Base-by-base conservation (phyloP, 2,113 vertebrate species). In the Planiliza haematocheilus region DNA sequence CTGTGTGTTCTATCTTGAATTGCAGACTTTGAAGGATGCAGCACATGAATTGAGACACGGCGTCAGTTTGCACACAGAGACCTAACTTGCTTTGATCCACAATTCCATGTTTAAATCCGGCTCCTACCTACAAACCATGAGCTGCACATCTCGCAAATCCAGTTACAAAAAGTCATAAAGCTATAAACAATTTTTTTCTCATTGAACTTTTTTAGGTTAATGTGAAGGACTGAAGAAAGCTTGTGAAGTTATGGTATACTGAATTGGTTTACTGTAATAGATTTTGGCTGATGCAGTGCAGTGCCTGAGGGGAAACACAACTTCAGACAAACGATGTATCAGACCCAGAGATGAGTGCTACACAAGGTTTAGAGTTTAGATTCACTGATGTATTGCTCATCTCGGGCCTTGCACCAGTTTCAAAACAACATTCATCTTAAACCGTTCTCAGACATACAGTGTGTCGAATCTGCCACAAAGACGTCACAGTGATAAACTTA, bases 301-400 rank as follows among this genome's bases (percentile, higher is more conserved):
- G 24, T 7, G 70, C 68, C 86, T 71, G 74, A 81, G 59, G 63
- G 77, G 24, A 24, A 61, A 68, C 57, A 73, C 70, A 70, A 78
- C 61, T 82, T 82, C 62, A 77, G 64, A 79, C 69, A 85, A 78
- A 83, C 80, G 61, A 86, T 79, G 62, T 30, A 73, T 80, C 56
- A 80, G 73, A 67, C 58, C 43, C 48, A 21, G 60, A 82, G 59
- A 74, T 70, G 67, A 82, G 75, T 72, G 58, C 62, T 65, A 7
- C 52, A 63, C 69, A 61, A 70, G 57, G 46, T 67, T 70, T 58
- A 52, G n/a, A 81, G 61, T 82, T 76, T 18, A 45, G 48, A 71
- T 78, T 52, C 18, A 48, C 59, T 86, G 66, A 85, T 80, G 10
- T 66, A 76, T 73, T 55, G 20, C 55, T 76, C 58, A 41, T 70